Base-by-base conservation (phyloP, 2,797 vertebrate genomes). In the Falco cherrug region DNA sequence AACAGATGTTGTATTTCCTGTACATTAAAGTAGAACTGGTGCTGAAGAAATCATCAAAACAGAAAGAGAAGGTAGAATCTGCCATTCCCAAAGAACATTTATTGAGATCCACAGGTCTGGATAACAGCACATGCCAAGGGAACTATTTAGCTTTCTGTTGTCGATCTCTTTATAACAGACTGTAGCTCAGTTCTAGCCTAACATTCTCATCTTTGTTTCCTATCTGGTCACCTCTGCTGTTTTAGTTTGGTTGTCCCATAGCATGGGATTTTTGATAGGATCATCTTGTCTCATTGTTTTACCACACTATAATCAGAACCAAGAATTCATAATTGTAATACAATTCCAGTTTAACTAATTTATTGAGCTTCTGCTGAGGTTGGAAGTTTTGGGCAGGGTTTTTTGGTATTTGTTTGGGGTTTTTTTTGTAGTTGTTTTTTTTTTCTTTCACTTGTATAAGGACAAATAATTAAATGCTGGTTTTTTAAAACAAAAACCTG, bases 1-100 rank as follows among this genome's bases (percentile, higher is more conserved):
- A 86, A 79, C 90, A 91, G 90, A 84, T 93, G 69, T 64, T 83
- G 61, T 59, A 67, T 61, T 94, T 90, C 86, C 81, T 82, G 35
- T 69, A 60, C 35, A 17, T 73, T 86, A 15, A 94, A 91, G 43
- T 82, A 67, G 6, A 79, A 89, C 70, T 54, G 54, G 33, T 54
- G 37, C 22, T 63, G 43, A 94, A 93, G 88, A 89, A 82, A 89
- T 47, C 20, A 59, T 37, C 11, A 21, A 50, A 83, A 39, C 10
- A 75, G 48, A 82, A 61, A 59, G 39, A 74, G 39, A 64, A 84
- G 73, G 80, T 54, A 79, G 59, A 94, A 65, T 29, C 39, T 63
- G 69, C 67, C 33, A 50, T 69, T 87, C 75, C 28, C 37, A 59
- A 63, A 84, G 47, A 82, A 29, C 16, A 22, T 37, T 89, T 73